phyloP scores from a whole-genome alignment of 2,797 vertebrate genomes.

The Tragopan temminckii region DNA sequence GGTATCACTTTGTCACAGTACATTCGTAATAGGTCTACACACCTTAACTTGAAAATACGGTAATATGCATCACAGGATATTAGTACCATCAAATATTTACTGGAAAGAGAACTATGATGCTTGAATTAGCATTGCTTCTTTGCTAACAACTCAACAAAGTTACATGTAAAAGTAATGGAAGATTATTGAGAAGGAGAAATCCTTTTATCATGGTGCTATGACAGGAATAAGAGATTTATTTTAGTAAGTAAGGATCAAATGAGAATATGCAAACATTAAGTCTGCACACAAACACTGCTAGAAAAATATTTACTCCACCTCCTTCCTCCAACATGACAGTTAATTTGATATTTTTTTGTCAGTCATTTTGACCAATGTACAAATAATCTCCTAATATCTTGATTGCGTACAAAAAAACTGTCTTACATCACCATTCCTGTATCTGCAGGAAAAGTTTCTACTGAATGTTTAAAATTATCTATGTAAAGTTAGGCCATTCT shows the following conservation, averaged over 20 bases:
- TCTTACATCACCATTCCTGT: background rate
- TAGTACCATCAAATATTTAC: background rate
- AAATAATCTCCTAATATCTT: background rate
- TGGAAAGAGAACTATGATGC: background rate
- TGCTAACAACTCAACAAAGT: slow-evolving; percentile 22
- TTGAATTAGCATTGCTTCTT: slow-evolving; percentile 1
- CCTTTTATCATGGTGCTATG: background rate
- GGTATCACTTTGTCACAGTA: background rate
- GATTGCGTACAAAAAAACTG: background rate
- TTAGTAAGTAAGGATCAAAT: slow-evolving; percentile 40
- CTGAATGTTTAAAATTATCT: background rate
- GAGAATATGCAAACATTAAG: background rate
- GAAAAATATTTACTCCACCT: background rate
- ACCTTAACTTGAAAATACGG: background rate
- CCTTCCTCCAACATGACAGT: background rate
- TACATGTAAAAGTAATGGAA: background rate
- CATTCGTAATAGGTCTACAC: background rate
- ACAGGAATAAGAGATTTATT: background rate
- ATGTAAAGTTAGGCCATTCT: background rate
- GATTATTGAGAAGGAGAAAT: slow-evolving; percentile 43
- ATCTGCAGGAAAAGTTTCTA: background rate
- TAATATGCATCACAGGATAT: slow-evolving; percentile 7
- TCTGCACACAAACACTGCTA: background rate
- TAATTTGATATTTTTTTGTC: background rate
- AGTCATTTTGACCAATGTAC: background rate